phyloP scores from a whole-genome alignment of 2,888 invertebrate genomes.

The Operophtera brumata region DNA sequence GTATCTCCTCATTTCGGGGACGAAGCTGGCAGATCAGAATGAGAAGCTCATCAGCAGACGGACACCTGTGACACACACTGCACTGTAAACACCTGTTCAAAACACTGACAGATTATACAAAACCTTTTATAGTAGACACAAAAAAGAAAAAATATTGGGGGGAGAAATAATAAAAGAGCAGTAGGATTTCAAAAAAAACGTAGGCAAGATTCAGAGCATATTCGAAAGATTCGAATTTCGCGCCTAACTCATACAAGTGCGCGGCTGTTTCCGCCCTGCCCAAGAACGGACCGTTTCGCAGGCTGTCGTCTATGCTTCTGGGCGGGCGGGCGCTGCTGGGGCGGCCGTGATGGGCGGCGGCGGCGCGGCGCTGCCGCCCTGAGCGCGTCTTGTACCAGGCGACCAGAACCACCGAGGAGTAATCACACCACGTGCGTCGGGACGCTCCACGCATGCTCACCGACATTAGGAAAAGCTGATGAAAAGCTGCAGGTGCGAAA shows the following conservation, averaged over 20 bases:
- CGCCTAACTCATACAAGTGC: slow-evolving; percentile 63
- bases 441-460: slow-evolving; percentile 70
- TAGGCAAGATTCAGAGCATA: slow-evolving; percentile 38
- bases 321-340: slow-evolving; percentile 67
- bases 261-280: slow-evolving; percentile 51
- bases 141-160: not conserved
- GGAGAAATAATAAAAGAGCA: slow-evolving; percentile 22
- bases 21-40: slow-evolving; percentile 46
- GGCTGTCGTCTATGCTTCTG: slow-evolving; percentile 71
- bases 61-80: slow-evolving; percentile 61
- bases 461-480: slow-evolving; percentile 57
- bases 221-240: slow-evolving; percentile 43
- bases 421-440: slow-evolving; percentile 63
- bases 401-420: slow-evolving; percentile 55
- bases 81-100: slow-evolving; percentile 60
- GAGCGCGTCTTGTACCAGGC: slow-evolving; percentile 79
- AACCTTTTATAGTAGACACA: slow-evolving; percentile 26
- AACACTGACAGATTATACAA: slow-evolving; percentile 48
- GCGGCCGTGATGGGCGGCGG: slow-evolving; percentile 66
- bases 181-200: slow-evolving; percentile 19
- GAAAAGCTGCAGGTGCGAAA: slow-evolving; percentile 60
- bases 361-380: slow-evolving; percentile 77
- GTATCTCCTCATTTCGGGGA: slow-evolving; percentile 63
- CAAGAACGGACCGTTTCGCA: slow-evolving; percentile 66
- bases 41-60: slow-evolving; percentile 59